Evolutionary conservation across 1,140 invertebrate species (phyloP).

Genomic region (Wiebesia pumilae): DNA sequence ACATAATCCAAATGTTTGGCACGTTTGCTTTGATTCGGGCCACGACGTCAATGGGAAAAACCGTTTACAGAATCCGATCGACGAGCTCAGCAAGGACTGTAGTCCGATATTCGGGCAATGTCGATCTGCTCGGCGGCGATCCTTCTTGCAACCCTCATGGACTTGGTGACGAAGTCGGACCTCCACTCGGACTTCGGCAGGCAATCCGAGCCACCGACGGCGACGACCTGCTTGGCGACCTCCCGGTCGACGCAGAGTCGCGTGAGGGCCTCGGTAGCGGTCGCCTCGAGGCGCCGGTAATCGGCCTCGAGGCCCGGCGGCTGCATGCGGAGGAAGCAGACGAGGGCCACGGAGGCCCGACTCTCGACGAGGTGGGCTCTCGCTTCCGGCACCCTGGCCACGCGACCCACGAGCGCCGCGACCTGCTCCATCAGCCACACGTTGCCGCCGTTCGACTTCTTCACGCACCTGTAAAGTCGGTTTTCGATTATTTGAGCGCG

Average conservation of each 20-base stretch:
- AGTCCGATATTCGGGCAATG: constrained; percentile 82
- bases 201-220: constrained; percentile 84
- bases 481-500: too few species aligned
- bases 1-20: too few species aligned
- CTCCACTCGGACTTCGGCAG: constrained; percentile 81
- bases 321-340: constrained; percentile 84
- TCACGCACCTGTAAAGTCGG: constrained; percentile 65
- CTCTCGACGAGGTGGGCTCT: constrained; percentile 78
- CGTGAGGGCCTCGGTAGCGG: constrained; percentile 89
- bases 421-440: constrained; percentile 83
- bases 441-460: constrained; percentile 70
- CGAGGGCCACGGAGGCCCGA: constrained; percentile 81
- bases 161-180: constrained; percentile 78
- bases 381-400: constrained; percentile 81
- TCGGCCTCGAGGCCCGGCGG: constrained; percentile 80
- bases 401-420: constrained; percentile 86
- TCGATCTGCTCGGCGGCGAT: constrained; percentile 75
- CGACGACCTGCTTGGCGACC: constrained; percentile 84
- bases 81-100: constrained; percentile 71
- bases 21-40: too few species aligned
- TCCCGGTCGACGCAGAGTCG: constrained; percentile 84
- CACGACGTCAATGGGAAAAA: too few species aligned
- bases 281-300: constrained; percentile 85
- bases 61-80: too few species aligned
- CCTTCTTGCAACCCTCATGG: constrained; percentile 75